Evolutionary conservation across 35 echinoderm and acorn worm genomes (phyloP).

Genomic region (Ptychodera flava): DNA sequence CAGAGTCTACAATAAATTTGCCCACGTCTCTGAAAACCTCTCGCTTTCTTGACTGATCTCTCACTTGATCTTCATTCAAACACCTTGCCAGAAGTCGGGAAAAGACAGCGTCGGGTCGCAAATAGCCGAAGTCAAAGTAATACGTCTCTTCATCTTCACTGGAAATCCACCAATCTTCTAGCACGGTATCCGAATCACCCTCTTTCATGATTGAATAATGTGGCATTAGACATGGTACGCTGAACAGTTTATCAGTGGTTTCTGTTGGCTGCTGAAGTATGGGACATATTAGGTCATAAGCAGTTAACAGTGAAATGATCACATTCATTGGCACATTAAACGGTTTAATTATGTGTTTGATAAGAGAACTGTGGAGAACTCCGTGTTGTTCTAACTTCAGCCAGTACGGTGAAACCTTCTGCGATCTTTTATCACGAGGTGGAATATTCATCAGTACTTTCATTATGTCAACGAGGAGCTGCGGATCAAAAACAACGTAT

Average conservation of each 20-base stretch:
- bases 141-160: neutral
- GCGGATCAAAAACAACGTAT: slow-evolving; percentile 23
- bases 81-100: slow-evolving; percentile 20
- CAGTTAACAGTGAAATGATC: neutral
- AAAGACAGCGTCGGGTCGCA: slow-evolving; percentile 8
- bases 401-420: neutral
- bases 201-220: too few relatives aligned
- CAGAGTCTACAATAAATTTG: neutral
- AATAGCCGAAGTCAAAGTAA: slow-evolving; percentile 31
- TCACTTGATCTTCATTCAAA: neutral
- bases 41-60: neutral
- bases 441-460: slow-evolving; percentile 20
- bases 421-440: neutral
- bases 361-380: slow-evolving; percentile 8
- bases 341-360: slow-evolving; percentile 3
- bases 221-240: neutral
- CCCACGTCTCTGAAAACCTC: neutral
- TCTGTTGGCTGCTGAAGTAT: neutral
- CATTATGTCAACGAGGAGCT: slow-evolving; percentile 29
- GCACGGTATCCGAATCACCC: neutral
- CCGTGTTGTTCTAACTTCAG: slow-evolving; percentile 4
- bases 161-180: neutral
- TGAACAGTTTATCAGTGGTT: neutral
- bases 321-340: neutral
- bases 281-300: neutral